Base-by-base conservation (phyloP, 2,113 vertebrate species). In the Salminus brasiliensis region DNA sequence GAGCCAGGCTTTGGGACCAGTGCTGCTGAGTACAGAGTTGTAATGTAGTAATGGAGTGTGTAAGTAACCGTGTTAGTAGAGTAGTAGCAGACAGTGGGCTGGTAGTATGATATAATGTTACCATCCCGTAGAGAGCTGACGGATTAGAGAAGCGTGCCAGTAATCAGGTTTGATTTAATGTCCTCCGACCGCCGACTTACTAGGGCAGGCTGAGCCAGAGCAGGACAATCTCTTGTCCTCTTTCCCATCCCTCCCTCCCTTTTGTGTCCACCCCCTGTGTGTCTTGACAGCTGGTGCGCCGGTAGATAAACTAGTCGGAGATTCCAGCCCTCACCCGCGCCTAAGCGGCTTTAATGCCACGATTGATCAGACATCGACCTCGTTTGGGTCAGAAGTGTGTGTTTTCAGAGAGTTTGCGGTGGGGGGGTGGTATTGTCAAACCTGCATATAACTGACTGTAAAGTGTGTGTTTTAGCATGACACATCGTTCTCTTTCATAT, bases 301-400 rank as follows among this genome's bases (percentile, higher is more conserved):
- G 88, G 27, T 73, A 59, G 74, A 83, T 83, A 71, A 82, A 78
- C 70, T 74, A 88, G 89, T 87, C 87, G 85, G 84, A 89, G 86
- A 91, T 92, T 55, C 52, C 52, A 55, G 52, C 13, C 88, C 90
- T 93, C 91, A 92, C 82, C 81, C 79, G 5, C 65, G 82, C 76
- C 87, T 90, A 91, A 92, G 88, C 89, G 85, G 92, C 89, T 93
- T 93, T 92, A 86, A 72, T 91, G 90, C 83, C 89, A 92, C 88
- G 87, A 92, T 86, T 90, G 90, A 92, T 91, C 89, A 92, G 90
- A 90, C 90, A 91, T 92, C 90, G 92, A 90, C 90, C 88, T 91
- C 88, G 86, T 93, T 92, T 90, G 88, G 85, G 78, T 77, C 85
- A 85, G 83, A 89, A 91, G 89, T 85, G 29, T 18, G 59, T 1